Evolutionary conservation across 2,113 vertebrate species (phyloP).

Genomic region (Ailuropoda melanoleuca): DNA sequence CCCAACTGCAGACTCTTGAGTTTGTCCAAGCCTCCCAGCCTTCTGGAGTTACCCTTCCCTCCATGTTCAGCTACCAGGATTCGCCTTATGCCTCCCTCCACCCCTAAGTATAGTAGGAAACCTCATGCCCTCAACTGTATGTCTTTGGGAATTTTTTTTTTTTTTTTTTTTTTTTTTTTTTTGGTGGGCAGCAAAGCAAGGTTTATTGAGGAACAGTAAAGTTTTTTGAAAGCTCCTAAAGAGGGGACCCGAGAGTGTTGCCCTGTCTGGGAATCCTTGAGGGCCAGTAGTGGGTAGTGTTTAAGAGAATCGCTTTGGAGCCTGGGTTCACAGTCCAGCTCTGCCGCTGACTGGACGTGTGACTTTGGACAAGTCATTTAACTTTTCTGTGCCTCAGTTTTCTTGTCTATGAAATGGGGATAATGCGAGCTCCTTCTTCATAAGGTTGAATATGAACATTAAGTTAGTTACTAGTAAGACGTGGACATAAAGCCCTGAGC

Average conservation of each 20-base stretch:
- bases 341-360: background rate
- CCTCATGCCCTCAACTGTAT: background rate
- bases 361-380: background rate
- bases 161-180: too few relatives aligned
- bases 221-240: too few relatives aligned
- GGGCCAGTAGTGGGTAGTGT: background rate
- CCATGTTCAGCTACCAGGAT: background rate
- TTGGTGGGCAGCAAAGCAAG: too few relatives aligned
- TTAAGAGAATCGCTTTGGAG: background rate
- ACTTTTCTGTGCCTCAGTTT: background rate
- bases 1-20: background rate
- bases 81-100: background rate
- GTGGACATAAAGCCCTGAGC: constrained; percentile 3
- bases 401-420: background rate
- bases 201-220: too few relatives aligned
- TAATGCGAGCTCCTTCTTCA: background rate
- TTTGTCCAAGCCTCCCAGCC: background rate
- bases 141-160: background rate
- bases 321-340: background rate
- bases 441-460: background rate
- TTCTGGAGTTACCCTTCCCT: background rate
- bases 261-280: background rate
- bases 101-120: background rate
- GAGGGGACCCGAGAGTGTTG: too few relatives aligned
- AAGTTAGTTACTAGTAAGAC: background rate